phyloP scores from a whole-genome alignment of 2,888 invertebrate genomes.

The Pyrrhia umbra region DNA sequence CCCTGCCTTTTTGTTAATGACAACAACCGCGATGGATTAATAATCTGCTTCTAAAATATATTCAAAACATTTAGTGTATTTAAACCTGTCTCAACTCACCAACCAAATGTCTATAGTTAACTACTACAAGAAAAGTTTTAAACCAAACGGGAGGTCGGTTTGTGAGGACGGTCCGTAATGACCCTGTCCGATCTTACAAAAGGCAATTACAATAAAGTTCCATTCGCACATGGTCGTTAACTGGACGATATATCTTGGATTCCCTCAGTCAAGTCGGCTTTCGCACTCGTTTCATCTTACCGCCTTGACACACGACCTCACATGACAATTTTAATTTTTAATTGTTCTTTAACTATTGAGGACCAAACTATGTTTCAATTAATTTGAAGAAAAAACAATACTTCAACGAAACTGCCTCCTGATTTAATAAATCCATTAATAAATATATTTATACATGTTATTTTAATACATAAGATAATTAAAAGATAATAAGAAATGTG shows the following conservation, averaged over 20 bases:
- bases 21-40: conserved; percentile 16
- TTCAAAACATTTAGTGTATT: conserved; percentile 51
- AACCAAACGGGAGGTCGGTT: conserved; percentile 81
- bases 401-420: neutral
- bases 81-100: conserved; percentile 65
- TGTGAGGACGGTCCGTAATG: conserved; percentile 86
- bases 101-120: conserved; percentile 71
- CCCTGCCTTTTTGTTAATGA: conserved; percentile 43
- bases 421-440: neutral
- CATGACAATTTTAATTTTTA: conserved; percentile 63
- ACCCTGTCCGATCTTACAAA: conserved; percentile 89
- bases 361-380: conserved; percentile 23
- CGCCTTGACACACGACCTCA: conserved; percentile 60
- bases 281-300: conserved; percentile 80
- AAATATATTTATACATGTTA: neutral
- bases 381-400: conserved; percentile 5
- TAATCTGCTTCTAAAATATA: conserved; percentile 36
- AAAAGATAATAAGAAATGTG: conserved; percentile 14
- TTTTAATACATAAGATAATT: neutral
- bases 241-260: conserved; percentile 88
- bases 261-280: conserved; percentile 80
- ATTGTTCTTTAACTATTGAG: conserved; percentile 37
- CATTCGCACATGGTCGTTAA: conserved; percentile 90
- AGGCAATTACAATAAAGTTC: conserved; percentile 90
- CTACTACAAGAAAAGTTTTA: conserved; percentile 79